These are phyloP conservation scores for Idaea straminata DNA, from an alignment of 2,888 invertebrate genomes.

Conservation along the genomic window DNA sequence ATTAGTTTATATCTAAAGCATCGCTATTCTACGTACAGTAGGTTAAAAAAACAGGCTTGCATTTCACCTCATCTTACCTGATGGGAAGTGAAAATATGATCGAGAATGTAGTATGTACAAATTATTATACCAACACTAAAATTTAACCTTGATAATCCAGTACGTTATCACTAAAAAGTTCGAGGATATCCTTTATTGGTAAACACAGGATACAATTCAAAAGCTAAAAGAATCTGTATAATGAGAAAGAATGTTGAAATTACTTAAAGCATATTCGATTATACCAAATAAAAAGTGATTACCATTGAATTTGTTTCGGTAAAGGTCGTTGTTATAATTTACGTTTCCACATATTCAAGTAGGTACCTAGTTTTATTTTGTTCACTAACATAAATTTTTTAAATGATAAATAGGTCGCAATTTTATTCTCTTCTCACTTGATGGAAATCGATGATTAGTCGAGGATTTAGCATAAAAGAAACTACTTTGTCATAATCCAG, in stretches of 20 bases:
- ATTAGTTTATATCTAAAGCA: too few relatives aligned
- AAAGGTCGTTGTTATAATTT: background rate
- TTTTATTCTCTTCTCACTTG: too few relatives aligned
- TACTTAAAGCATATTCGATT: background rate
- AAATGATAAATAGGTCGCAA: background rate
- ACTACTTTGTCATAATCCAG: too few relatives aligned
- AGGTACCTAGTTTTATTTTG: background rate
- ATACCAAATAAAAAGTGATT: background rate
- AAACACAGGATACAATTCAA: slow-evolving; percentile 17
- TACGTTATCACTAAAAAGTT: slow-evolving; percentile 6
- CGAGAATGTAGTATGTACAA: too few relatives aligned
- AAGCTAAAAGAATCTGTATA: slow-evolving; percentile 6
- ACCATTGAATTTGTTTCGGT: background rate
- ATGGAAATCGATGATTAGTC: too few relatives aligned
- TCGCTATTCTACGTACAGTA: too few relatives aligned
- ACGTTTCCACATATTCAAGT: background rate
- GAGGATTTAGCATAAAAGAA: too few relatives aligned
- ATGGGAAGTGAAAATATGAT: too few relatives aligned
- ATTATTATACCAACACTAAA: background rate
- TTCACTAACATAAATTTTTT: background rate
- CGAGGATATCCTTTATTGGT: slow-evolving; percentile 18
- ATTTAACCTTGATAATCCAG: slow-evolving; percentile 15
- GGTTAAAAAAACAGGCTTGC: too few relatives aligned
- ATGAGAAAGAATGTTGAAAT: slow-evolving; percentile 5
- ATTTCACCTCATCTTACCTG: too few relatives aligned